Evolutionary conservation across 1,140 invertebrate genomes (phyloP).

Genomic region (Phymastichus coffea): DNA sequence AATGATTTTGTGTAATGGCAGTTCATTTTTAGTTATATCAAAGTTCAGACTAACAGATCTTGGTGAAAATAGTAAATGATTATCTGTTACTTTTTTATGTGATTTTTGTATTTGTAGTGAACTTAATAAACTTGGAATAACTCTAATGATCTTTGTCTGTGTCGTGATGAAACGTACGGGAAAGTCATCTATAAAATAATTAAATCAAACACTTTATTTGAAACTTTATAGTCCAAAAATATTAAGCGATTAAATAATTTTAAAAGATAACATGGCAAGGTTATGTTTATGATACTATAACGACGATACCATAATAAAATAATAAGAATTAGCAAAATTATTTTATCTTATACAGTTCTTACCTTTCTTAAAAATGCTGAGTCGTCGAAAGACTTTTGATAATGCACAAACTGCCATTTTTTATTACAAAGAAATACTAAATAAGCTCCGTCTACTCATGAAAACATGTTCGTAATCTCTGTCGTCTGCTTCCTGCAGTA

Average conservation of each 20-base stretch:
- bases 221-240: not conserved
- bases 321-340: too few relatives aligned
- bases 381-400: not conserved
- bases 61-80: slow-evolving; percentile 32
- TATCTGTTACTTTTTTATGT: not conserved
- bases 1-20: slow-evolving; percentile 29
- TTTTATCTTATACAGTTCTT: too few relatives aligned
- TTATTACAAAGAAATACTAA: not conserved
- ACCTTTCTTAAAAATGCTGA: slow-evolving; percentile 9
- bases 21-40: slow-evolving; percentile 21
- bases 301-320: not conserved
- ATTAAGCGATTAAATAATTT: not conserved
- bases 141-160: not conserved
- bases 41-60: slow-evolving; percentile 35
- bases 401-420: slow-evolving; percentile 5
- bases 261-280: not conserved
- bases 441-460: too few relatives aligned
- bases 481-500: too few relatives aligned
- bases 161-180: slow-evolving; percentile 17
- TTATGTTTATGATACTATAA: not conserved
- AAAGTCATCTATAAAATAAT: slow-evolving; percentile 27
- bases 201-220: too few relatives aligned
- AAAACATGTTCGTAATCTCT: too few relatives aligned
- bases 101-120: not conserved
- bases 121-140: slow-evolving; percentile 2